These are phyloP conservation scores for Sarcophaga caerulescens DNA, from an alignment of 2,888 invertebrate genomes.

Conservation along the genomic window DNA sequence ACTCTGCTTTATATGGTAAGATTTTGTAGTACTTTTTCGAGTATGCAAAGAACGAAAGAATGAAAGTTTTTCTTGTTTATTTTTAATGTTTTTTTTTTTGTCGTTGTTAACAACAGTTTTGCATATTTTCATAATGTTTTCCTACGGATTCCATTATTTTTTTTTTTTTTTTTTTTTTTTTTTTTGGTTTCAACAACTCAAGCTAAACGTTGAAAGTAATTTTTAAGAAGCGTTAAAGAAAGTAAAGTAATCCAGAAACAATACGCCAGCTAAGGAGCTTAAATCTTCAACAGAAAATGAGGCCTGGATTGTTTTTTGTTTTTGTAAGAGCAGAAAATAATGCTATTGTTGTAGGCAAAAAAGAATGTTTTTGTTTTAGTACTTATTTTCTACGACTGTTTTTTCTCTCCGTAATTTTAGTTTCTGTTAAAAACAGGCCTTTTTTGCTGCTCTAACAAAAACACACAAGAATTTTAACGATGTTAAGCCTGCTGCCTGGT, in stretches of 20 bases:
- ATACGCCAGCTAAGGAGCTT: neutral
- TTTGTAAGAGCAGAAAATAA: no score
- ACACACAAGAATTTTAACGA: constrained; percentile 64
- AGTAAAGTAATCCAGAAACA: constrained; percentile 7
- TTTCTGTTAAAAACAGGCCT: neutral
- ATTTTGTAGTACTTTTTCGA: neutral
- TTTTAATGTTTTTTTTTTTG: constrained; percentile 1
- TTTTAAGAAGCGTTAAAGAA: neutral
- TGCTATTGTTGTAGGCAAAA: no score
- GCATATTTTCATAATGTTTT: constrained; percentile 66
- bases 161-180: neutral
- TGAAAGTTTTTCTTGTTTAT: neutral
- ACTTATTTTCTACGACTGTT: no score
- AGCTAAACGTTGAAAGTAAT: constrained; percentile 13
- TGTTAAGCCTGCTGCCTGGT: constrained; percentile 31
- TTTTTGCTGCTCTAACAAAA: neutral
- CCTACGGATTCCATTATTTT: neutral
- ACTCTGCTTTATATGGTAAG: constrained; percentile 53
- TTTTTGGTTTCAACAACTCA: constrained; percentile 1
- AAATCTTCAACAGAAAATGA: neutral
- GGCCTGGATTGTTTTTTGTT: no score
- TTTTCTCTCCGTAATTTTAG: no score
- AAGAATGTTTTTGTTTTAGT: no score
- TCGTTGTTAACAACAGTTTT: constrained; percentile 58
- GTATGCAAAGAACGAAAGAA: constrained; percentile 11